Percentiles rank a stretch among this genome's conserved stretches.
phyloP scores from a whole-genome alignment of 2,113 vertebrate genomes.

The Corvus cornix region DNA sequence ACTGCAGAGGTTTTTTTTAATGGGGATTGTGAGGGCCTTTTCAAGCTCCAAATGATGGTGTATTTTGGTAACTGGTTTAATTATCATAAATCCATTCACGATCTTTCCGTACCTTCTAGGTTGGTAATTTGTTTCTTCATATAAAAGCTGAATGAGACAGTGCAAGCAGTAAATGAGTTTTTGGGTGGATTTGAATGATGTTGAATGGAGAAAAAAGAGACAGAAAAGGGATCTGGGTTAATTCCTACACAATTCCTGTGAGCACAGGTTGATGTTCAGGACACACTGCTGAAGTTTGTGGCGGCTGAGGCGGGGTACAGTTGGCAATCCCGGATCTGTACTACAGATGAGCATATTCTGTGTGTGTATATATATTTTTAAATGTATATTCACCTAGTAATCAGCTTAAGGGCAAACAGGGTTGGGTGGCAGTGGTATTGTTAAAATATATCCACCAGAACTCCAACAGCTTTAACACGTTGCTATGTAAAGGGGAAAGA shows the following conservation, averaged over 20 bases:
- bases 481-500: rapidly evolving
- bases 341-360: rapidly evolving
- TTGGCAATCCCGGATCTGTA: neutral
- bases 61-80: neutral
- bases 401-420: neutral
- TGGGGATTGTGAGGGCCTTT: neutral
- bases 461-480: rapidly evolving
- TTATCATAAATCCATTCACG: neutral
- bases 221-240: neutral
- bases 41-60: neutral
- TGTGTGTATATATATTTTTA: neutral
- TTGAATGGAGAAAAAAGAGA: neutral
- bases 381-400: neutral
- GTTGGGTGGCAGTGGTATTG: neutral
- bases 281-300: neutral
- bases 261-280: neutral
- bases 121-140: neutral
- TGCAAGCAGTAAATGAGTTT: neutral
- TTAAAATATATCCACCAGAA: neutral
- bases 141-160: neutral
- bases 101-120: neutral
- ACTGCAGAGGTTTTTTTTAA: neutral
- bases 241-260: neutral
- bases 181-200: neutral
- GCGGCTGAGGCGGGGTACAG: neutral